Conservation (phyloP, 2,113 vertebrate species). For the Oncorhynchus nerka region DNA sequence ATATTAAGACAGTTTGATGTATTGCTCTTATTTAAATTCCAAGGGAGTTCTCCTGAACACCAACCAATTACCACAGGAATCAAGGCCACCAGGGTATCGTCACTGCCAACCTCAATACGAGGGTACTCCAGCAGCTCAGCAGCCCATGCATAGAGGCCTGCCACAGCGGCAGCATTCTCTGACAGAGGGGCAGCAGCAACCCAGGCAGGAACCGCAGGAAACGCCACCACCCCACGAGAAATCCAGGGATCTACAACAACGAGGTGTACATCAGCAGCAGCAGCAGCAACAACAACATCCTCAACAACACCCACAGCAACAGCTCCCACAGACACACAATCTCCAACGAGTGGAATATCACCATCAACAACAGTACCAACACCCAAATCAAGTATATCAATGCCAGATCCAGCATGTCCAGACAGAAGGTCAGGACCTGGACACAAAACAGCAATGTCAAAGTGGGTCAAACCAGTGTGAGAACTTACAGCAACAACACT, state of each 20-base stretch:
- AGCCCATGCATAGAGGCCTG: constrained; percentile 9
- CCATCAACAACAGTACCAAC: neutral
- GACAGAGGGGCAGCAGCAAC: constrained; percentile 1
- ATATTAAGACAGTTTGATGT: constrained; percentile 8
- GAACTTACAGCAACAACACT: neutral
- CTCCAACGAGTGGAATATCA: too few species aligned
- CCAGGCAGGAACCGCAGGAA: neutral
- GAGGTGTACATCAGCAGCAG: constrained; percentile 29
- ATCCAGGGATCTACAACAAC: constrained; percentile 2
- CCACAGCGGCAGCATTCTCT: constrained; percentile 9
- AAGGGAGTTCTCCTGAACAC: constrained; percentile 76
- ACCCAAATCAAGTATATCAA: neutral
- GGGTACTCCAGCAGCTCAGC: constrained; percentile 26
- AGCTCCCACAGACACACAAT: too few species aligned
- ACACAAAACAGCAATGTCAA: too few species aligned
- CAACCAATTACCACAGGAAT: constrained; percentile 71
- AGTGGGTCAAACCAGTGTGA: neutral
- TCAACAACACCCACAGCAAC: constrained; percentile 1
- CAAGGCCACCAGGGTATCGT: constrained; percentile 72
- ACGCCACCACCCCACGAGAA: neutral
- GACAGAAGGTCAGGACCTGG: constrained; percentile 36
- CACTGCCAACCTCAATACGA: constrained; percentile 61
- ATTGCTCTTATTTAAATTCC: constrained; percentile 1
- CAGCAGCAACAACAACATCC: constrained; percentile 12
- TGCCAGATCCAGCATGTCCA: constrained; percentile 3